Percentiles rank a stretch among this genome's conserved stretches.
Evolutionary conservation across 1,140 invertebrate species (phyloP).

Genomic region (Magallana gigas): DNA sequence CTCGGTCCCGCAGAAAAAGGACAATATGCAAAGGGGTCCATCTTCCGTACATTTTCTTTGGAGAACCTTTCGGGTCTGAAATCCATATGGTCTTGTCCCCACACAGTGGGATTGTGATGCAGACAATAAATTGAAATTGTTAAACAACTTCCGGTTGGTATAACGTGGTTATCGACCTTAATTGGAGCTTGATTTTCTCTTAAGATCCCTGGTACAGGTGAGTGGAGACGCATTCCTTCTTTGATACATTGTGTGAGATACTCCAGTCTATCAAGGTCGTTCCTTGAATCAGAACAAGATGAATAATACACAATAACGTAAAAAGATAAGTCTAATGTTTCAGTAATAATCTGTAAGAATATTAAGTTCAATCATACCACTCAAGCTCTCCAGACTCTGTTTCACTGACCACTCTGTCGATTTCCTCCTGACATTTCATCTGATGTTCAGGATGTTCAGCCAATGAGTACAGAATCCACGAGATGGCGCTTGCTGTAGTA

Average conservation of each 20-base stretch:
- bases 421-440: conserved; percentile 88
- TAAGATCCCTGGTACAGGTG: conserved; percentile 85
- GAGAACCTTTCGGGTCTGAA: conserved; percentile 67
- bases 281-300: conserved; percentile 53
- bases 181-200: conserved; percentile 78
- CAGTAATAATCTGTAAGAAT: too few relatives aligned
- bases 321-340: too few relatives aligned
- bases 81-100: conserved; percentile 53
- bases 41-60: conserved; percentile 59
- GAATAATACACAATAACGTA: not conserved
- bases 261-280: conserved; percentile 70
- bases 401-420: conserved; percentile 87
- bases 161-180: conserved; percentile 55
- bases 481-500: conserved; percentile 75
- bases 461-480: conserved; percentile 89
- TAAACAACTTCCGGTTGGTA: conserved; percentile 55
- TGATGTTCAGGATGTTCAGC: conserved; percentile 88
- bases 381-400: conserved; percentile 60
- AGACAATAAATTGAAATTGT: conserved; percentile 51
- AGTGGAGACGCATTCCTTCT: conserved; percentile 77
- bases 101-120: conserved; percentile 61
- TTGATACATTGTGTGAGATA: conserved; percentile 78
- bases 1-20: conserved; percentile 72
- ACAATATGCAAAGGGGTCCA: conserved; percentile 68
- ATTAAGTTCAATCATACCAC: conserved; percentile 52